These are phyloP conservation scores for Tetranychus piercei DNA, from an alignment of 2,888 invertebrate species.

Conservation along the genomic window DNA sequence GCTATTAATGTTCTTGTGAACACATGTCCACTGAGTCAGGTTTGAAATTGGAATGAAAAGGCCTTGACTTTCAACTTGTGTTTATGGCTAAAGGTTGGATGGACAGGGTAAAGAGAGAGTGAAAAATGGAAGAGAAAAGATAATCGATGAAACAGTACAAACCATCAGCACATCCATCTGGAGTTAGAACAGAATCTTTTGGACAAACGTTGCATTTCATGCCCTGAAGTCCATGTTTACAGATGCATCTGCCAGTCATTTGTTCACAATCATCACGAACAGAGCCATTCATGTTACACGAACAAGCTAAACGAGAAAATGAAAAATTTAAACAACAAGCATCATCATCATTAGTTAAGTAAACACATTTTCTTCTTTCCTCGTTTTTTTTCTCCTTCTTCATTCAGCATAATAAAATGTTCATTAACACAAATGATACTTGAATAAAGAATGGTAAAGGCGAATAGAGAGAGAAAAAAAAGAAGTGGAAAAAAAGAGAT, in stretches of 20 bases:
- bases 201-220: constrained; percentile 52
- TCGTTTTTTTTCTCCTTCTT: no score
- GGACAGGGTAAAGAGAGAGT: neutral
- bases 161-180: constrained; percentile 52
- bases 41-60: neutral
- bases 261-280: constrained; percentile 77
- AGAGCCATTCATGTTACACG: constrained; percentile 69
- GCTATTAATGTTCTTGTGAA: no score
- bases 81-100: neutral
- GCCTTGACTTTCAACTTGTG: neutral
- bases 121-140: neutral
- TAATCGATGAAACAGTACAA: constrained; percentile 25
- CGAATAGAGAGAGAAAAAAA: no score
- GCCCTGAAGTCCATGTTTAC: constrained; percentile 63
- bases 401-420: no score
- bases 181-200: constrained; percentile 54
- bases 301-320: constrained; percentile 47
- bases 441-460: no score
- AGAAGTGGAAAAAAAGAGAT: no score
- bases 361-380: no score
- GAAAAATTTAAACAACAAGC: neutral
- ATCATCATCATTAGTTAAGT: no score
- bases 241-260: constrained; percentile 75
- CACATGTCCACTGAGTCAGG: neutral
- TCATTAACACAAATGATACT: no score